These are phyloP conservation scores for Pteropus rufus DNA, from an alignment of 2,797 vertebrate species.

Conservation along the genomic window DNA sequence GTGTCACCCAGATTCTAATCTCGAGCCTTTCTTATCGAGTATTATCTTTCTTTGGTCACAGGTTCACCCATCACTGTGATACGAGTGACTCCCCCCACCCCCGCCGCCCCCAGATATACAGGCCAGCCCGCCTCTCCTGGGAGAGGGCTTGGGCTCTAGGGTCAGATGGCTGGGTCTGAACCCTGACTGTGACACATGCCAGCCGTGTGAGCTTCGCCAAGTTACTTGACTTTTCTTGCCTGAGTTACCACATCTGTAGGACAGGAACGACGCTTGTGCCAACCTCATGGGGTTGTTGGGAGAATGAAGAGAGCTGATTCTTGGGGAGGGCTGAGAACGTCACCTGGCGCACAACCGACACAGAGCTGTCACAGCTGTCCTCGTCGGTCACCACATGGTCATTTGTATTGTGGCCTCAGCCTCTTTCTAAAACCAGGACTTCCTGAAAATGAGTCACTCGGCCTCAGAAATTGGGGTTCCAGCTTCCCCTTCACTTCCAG, in stretches of 20 bases:
- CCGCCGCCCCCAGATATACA: accelerated
- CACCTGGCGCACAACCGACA: not conserved
- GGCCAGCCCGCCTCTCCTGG: not conserved
- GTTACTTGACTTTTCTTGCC: not conserved
- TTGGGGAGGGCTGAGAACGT: not conserved
- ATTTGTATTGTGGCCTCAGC: not conserved
- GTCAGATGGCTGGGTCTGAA: not conserved
- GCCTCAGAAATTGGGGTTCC: not conserved
- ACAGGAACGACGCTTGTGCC: too few relatives aligned
- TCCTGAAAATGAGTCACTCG: not conserved
- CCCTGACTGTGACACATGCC: not conserved
- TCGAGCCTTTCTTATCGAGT: not conserved
- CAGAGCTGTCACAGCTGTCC: not conserved
- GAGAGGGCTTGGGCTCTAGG: not conserved
- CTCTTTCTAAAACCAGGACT: not conserved
- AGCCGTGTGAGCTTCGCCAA: not conserved
- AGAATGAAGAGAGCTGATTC: not conserved
- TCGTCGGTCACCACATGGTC: accelerated
- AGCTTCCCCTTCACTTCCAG: not conserved
- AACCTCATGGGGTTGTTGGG: accelerated
- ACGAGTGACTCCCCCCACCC: not conserved
- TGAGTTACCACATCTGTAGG: not conserved
- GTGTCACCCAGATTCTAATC: too few relatives aligned
- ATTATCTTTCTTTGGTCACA: not conserved
- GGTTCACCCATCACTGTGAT: not conserved